Evolutionary conservation across 2,797 vertebrate genomes (phyloP).

Genomic region (Alauda arvensis): DNA sequence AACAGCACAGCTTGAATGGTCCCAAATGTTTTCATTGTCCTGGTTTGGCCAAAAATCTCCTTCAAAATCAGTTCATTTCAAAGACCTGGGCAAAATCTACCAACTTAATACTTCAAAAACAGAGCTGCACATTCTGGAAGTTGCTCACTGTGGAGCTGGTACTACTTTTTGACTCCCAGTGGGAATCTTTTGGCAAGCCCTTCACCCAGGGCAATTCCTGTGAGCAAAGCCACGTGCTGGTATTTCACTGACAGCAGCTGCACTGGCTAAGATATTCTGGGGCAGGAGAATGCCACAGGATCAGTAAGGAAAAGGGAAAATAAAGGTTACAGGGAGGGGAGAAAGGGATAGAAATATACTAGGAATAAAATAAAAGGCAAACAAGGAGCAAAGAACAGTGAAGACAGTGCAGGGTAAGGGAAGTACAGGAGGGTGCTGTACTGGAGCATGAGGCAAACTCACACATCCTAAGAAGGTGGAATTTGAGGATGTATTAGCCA

Average conservation of each 20-base stretch:
- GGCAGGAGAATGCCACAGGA: background rate
- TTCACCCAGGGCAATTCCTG: rapidly evolving
- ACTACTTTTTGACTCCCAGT: background rate
- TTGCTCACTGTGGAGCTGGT: background rate
- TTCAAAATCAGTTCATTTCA: background rate
- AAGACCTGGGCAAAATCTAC: background rate
- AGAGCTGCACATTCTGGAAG: background rate
- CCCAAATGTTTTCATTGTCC: background rate
- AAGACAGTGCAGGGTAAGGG: background rate
- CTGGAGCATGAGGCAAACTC: background rate
- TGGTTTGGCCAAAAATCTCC: background rate
- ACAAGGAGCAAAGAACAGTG: background rate
- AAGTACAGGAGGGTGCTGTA: background rate
- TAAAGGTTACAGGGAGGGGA: background rate
- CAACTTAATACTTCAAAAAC: background rate
- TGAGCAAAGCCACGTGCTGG: background rate
- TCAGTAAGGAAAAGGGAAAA: background rate
- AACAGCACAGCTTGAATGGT: background rate
- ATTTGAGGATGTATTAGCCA: background rate
- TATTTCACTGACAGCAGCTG: background rate
- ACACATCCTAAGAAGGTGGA: background rate
- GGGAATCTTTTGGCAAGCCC: background rate
- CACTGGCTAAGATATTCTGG: background rate
- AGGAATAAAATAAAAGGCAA: background rate
- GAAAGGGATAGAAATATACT: background rate